phyloP scores from a whole-genome alignment of 2,888 invertebrate species.

The Eupithecia dodoneata region DNA sequence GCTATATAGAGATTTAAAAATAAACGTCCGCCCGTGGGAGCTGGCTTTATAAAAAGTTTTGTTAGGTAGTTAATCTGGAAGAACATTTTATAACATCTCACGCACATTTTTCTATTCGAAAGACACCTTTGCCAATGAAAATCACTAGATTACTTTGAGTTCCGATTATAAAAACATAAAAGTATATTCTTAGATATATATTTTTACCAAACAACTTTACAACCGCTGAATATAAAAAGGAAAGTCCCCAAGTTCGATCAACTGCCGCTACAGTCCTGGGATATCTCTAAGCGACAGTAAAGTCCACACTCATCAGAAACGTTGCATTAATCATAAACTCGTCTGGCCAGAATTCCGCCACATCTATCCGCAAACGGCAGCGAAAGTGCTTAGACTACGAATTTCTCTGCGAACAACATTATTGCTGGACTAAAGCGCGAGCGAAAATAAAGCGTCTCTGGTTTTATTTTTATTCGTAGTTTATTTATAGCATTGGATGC shows the following conservation, averaged over 20 bases:
- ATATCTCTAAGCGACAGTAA: not conserved
- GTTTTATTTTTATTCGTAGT: constrained; percentile 18
- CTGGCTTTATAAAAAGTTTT: too few species aligned
- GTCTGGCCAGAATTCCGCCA: constrained; percentile 33
- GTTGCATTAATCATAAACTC: constrained; percentile 39
- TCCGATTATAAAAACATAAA: not conserved
- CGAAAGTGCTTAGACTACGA: constrained; percentile 20
- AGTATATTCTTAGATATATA: not conserved
- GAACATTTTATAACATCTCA: too few species aligned
- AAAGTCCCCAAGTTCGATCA: not conserved
- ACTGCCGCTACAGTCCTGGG: not conserved
- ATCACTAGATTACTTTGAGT: too few species aligned
- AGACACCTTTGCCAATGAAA: not conserved
- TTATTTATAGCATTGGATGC: constrained; percentile 22
- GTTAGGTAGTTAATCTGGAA: too few species aligned
- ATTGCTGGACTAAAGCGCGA: not conserved
- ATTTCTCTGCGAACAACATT: constrained; percentile 21
- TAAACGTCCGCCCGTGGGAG: too few species aligned
- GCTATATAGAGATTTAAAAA: too few species aligned
- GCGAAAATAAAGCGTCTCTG: constrained; percentile 4
- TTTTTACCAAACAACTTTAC: not conserved
- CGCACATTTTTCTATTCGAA: not conserved
- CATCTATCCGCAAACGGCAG: constrained; percentile 25
- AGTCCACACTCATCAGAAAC: constrained; percentile 21
- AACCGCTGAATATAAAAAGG: not conserved